These are phyloP conservation scores for Erebia epiphron DNA, from an alignment of 2,888 invertebrate genomes.

Conservation along the genomic window DNA sequence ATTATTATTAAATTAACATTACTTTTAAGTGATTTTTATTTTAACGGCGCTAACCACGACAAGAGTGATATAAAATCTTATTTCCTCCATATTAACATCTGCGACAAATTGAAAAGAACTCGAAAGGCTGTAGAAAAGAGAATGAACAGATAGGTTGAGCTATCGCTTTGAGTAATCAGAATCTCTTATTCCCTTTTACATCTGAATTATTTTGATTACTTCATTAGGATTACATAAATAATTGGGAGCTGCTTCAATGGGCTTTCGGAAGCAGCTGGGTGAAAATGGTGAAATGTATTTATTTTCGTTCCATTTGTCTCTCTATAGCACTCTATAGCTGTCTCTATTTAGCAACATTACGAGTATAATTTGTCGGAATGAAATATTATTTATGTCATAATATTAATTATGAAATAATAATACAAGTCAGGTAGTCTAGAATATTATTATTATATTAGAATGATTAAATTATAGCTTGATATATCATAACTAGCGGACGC, in stretches of 20 bases:
- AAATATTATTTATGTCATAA: not conserved
- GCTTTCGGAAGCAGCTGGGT: slow-evolving; percentile 1
- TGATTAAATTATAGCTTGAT: too few species aligned
- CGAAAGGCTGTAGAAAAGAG: slow-evolving; percentile 58
- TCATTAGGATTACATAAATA: slow-evolving; percentile 46
- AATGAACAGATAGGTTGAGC: slow-evolving; percentile 49
- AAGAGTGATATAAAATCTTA: slow-evolving; percentile 47
- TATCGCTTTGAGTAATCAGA: slow-evolving; percentile 71
- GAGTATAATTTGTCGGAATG: not conserved
- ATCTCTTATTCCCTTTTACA: slow-evolving; percentile 51
- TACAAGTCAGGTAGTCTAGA: too few species aligned
- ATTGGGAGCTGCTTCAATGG: slow-evolving; percentile 29
- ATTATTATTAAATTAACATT: too few species aligned
- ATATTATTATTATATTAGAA: too few species aligned
- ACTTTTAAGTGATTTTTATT: too few species aligned
- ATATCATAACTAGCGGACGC: too few species aligned
- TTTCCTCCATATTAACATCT: slow-evolving; percentile 51
- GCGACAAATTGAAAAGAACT: slow-evolving; percentile 65
- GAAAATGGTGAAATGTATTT: slow-evolving; percentile 13
- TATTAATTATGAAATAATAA: too few species aligned
- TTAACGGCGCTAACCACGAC: not conserved
- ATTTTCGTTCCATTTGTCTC: not conserved
- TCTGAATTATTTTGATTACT: slow-evolving; percentile 60
- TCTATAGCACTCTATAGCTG: too few species aligned
- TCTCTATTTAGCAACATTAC: not conserved